phyloP scores from a whole-genome alignment of 1,140 invertebrate genomes.

The Drosophila sturtevanti region DNA sequence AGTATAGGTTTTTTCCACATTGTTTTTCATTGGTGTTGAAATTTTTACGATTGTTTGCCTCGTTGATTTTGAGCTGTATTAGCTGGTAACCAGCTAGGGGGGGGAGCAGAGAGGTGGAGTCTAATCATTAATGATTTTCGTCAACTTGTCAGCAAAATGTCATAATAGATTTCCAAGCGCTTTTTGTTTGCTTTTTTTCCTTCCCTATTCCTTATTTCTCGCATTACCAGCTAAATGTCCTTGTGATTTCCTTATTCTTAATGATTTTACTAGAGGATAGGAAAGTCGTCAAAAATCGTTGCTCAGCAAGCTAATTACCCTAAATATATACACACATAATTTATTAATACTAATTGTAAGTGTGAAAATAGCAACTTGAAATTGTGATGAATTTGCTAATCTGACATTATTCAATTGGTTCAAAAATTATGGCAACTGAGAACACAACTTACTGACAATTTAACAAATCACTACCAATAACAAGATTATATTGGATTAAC shows the following conservation, averaged over 20 bases:
- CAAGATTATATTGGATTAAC: no score
- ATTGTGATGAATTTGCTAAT: not conserved
- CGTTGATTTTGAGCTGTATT: conserved; percentile 8
- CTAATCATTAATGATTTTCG: conserved; percentile 76
- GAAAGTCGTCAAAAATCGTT: not conserved
- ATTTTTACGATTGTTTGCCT: conserved; percentile 54
- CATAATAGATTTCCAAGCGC: conserved; percentile 75
- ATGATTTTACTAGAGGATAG: not conserved
- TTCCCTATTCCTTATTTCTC: not conserved
- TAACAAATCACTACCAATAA: no score
- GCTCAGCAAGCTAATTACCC: not conserved
- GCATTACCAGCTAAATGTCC: not conserved
- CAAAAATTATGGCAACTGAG: no score
- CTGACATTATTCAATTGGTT: not conserved
- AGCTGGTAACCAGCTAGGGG: conserved; percentile 13
- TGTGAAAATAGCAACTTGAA: not conserved
- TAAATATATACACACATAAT: conserved; percentile 33
- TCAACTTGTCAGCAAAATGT: conserved; percentile 74
- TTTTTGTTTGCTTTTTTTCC: conserved; percentile 55
- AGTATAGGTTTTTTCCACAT: no score
- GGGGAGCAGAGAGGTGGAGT: not conserved
- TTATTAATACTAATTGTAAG: conserved; percentile 36
- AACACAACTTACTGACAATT: no score
- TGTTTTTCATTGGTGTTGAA: conserved; percentile 36
- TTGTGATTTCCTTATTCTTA: not conserved